Evolutionary conservation across 92 coral and sea anemone genomes (phyloP).

Genomic region (Nematostella vectensis): DNA sequence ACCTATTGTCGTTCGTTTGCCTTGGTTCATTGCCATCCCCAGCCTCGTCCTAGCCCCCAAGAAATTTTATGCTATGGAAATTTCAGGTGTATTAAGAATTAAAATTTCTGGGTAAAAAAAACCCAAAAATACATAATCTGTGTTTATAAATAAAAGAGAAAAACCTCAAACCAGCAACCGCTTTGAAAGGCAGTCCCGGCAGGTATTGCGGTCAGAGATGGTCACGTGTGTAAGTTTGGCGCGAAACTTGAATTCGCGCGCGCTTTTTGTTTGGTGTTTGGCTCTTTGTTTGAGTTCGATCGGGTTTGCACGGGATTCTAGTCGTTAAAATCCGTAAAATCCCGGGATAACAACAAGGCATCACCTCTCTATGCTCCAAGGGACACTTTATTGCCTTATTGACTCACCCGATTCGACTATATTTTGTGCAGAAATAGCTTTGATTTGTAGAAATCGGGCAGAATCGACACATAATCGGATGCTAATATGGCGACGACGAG

Average conservation of each 20-base stretch:
- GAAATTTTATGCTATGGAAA: no score
- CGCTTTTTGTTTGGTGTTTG: slow-evolving; percentile 45
- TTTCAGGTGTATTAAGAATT: no score
- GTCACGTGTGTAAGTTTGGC: no score
- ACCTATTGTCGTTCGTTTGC: no score
- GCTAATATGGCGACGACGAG: slow-evolving; percentile 53
- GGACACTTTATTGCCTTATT: neutral
- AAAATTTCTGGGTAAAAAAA: no score
- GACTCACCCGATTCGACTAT: neutral
- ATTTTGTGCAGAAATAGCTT: neutral
- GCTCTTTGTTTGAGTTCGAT: slow-evolving; percentile 14
- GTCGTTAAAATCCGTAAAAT: neutral
- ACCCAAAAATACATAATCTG: no score
- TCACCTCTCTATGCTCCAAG: neutral
- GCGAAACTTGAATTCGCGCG: slow-evolving; percentile 99
- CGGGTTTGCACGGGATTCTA: neutral
- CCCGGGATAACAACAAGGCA: neutral
- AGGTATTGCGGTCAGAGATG: no score
- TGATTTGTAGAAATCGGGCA: neutral
- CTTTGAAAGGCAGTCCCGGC: no score
- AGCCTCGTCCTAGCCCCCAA: no score
- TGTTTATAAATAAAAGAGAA: no score
- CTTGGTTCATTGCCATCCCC: no score
- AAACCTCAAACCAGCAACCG: no score
- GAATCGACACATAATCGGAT: neutral